Evolutionary conservation across 2,113 vertebrate species (phyloP).

Genomic region (Saguinus midas): DNA sequence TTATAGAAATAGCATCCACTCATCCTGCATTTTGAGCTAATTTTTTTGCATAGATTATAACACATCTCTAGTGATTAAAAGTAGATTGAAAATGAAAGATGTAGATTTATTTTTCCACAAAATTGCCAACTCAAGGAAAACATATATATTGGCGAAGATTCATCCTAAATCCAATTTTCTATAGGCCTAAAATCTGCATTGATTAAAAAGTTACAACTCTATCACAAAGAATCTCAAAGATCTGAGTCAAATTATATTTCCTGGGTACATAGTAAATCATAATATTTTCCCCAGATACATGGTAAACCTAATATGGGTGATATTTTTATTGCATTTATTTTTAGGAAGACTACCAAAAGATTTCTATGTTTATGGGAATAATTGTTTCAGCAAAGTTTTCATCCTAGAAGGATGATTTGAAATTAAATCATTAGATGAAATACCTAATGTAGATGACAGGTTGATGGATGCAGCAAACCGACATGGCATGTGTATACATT

Average conservation of each 20-base stretch:
- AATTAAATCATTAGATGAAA: not conserved
- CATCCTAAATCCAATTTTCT: not conserved
- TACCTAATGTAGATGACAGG: no score
- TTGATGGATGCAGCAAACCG: no score
- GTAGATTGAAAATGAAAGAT: not conserved
- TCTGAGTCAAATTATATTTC: not conserved
- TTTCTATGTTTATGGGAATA: not conserved
- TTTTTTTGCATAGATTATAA: not conserved
- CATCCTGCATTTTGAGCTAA: not conserved
- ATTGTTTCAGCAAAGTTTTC: not conserved
- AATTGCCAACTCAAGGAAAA: not conserved
- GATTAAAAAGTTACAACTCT: not conserved
- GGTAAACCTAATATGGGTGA: not conserved
- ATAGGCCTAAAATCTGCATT: not conserved
- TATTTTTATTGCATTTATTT: not conserved
- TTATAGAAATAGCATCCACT: not conserved
- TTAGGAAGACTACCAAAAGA: not conserved
- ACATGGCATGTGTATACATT: no score
- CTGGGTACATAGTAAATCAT: not conserved
- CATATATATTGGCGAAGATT: not conserved
- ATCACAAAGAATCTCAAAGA: conserved; percentile 2
- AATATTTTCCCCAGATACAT: not conserved
- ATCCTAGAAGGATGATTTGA: not conserved
- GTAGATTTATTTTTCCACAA: not conserved
- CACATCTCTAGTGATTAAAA: not conserved